Evolutionary conservation across 1,140 invertebrate species (phyloP), one percentile per base, ranked within the genome.

Genomic region (Drepana arcuata): DNA sequence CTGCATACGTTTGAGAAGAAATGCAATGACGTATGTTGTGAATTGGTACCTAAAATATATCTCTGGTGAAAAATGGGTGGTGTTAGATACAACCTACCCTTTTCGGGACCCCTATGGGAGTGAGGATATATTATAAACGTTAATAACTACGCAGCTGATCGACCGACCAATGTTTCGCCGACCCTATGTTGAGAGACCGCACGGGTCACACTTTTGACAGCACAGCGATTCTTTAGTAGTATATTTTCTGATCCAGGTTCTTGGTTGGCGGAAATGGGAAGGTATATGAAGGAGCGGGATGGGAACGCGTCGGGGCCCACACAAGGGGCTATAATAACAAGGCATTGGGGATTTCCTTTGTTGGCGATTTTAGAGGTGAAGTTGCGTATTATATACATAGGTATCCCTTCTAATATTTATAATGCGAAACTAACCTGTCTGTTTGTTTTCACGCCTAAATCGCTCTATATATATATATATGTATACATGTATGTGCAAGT

Each of bases 261-360:
- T 24, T 69, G 10, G 34, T 69, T 3, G 62, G 65, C 1, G 59
- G 56, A 1, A 70, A 75, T 23, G 70, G 67, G 0, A 65, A 62
- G 14, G 39, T 74, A 7, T 74, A 71, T 25, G 67, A 67, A 36
- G 71, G 68, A 0, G 35, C 65, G 0, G 71, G 68, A 0, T 75
- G 70, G 70, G 34, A 47, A 0, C 48, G 45, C 24, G 83, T 88
- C 0, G 92, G 91, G 0, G 87, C 90, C 0, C 92, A 93, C 52
- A 90, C 92, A 0, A 71, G 73, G 4, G 77, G 83, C 1, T 90
- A 88, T 52, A 92, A 92, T 54, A 49, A 52, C 5, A 87, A 83
- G 26, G 85, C 87, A 23, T 83, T 91, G 14, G 90, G 89, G 25
- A 87, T 92, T 15, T 87, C 87, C 7, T 88, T 93, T 25, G 88